Conservation (phyloP, 1,140 invertebrate genomes). For the Planococcus citri region DNA sequence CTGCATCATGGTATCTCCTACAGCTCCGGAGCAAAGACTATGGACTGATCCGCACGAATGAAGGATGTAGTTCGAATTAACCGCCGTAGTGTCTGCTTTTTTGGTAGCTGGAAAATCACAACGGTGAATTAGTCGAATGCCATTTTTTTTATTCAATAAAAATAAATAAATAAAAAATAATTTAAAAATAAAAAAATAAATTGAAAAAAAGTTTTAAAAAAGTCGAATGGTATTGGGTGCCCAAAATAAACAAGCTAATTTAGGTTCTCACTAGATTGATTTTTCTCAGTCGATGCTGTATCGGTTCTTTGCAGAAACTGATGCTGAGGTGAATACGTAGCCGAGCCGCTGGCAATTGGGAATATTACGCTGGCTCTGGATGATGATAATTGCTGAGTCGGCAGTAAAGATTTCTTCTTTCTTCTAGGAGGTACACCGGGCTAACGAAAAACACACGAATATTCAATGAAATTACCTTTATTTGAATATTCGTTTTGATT, state of each 20-base stretch:
- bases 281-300: not conserved
- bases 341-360: slow-evolving; percentile 41
- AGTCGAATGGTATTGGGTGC: too few relatives aligned
- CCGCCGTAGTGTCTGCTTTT: not conserved
- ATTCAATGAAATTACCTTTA: too few relatives aligned
- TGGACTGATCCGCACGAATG: slow-evolving; percentile 1
- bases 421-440: slow-evolving; percentile 21
- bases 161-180: too few relatives aligned
- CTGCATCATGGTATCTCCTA: slow-evolving; percentile 15
- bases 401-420: slow-evolving; percentile 41
- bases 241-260: too few relatives aligned
- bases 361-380: slow-evolving; percentile 62
- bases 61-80: not conserved
- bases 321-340: slow-evolving; percentile 32
- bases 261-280: not conserved
- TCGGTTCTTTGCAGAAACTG: slow-evolving; percentile 32
- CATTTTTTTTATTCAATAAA: too few relatives aligned
- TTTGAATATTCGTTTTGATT: not conserved
- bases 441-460: not conserved
- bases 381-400: slow-evolving; percentile 50
- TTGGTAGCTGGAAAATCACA: not conserved
- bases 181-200: too few relatives aligned
- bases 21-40: slow-evolving; percentile 5
- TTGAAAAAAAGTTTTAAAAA: too few relatives aligned
- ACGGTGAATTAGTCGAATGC: too few relatives aligned